Evolutionary conservation across 2,113 vertebrate species (phyloP).

Genomic region (Neotoma lepida): DNA sequence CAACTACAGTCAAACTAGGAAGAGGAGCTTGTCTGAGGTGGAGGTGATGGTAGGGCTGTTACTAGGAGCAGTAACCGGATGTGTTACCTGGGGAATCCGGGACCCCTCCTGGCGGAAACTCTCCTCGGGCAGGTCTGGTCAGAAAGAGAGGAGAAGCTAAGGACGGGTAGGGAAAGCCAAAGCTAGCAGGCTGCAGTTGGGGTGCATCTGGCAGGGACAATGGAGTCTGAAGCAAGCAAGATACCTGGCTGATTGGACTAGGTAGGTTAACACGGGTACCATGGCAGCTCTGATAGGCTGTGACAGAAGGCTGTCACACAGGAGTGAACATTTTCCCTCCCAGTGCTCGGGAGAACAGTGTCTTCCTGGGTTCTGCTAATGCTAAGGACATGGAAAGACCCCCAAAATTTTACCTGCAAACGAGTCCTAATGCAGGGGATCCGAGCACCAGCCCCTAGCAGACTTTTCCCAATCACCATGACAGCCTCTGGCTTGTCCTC

Average conservation of each 20-base stretch:
- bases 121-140: conserved; percentile 79
- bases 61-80: conserved; percentile 71
- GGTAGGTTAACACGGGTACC: conserved; percentile 28
- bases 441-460: conserved; percentile 70
- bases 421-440: conserved; percentile 78
- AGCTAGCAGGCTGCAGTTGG: conserved; percentile 66
- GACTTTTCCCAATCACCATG: conserved; percentile 80
- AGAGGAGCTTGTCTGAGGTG: conserved; percentile 44
- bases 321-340: conserved; percentile 47
- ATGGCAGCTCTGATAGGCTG: conserved; percentile 7
- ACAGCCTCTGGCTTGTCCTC: conserved; percentile 79
- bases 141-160: conserved; percentile 66
- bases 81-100: conserved; percentile 80
- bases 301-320: conserved; percentile 24
- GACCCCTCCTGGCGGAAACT: conserved; percentile 72
- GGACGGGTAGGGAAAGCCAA: conserved; percentile 67
- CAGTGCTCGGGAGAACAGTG: neutral
- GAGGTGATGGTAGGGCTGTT: conserved; percentile 58
- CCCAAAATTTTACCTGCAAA: conserved; percentile 72
- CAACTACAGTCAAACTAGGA: neutral
- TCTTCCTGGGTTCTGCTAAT: conserved; percentile 39
- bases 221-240: conserved; percentile 67
- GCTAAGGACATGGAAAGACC: conserved; percentile 21
- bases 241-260: conserved; percentile 52
- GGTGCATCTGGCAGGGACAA: conserved; percentile 46